These are phyloP conservation scores for Danaus melanippus DNA, from an alignment of 1,140 invertebrate genomes.

Conservation along the genomic window DNA sequence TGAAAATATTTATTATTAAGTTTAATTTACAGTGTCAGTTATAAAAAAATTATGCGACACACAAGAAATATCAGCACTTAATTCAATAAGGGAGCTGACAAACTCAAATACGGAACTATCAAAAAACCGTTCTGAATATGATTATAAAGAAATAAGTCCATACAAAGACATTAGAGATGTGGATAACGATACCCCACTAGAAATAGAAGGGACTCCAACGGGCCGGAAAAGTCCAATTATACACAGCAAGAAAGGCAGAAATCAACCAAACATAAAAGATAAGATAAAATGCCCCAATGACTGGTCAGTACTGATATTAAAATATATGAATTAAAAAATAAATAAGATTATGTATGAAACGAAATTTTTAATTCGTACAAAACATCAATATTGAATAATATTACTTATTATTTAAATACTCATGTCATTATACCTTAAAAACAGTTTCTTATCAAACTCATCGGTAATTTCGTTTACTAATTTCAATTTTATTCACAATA, in stretches of 20 bases:
- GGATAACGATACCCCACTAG: conserved; percentile 38
- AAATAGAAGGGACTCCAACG: conserved; percentile 48
- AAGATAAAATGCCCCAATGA: conserved; percentile 52
- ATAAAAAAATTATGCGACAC: conserved; percentile 46
- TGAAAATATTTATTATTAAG: conserved; percentile 3
- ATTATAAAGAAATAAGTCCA: conserved; percentile 9
- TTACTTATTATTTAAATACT: too few species aligned
- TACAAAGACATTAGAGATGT: conserved; percentile 25
- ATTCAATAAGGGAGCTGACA: conserved; percentile 33
- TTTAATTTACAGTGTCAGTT: conserved; percentile 37
- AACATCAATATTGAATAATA: too few species aligned
- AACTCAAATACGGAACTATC: conserved; percentile 39
- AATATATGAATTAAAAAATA: background rate
- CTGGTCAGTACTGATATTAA: conserved; percentile 33
- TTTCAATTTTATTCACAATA: too few species aligned
- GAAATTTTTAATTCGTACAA: background rate
- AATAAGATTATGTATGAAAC: background rate
- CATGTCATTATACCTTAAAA: too few species aligned
- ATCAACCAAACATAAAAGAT: conserved; percentile 26
- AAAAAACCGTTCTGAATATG: conserved; percentile 4
- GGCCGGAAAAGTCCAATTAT: conserved; percentile 56
- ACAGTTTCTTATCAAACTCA: too few species aligned
- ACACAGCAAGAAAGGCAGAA: conserved; percentile 31
- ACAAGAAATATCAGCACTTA: conserved; percentile 21
- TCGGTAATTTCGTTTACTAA: too few species aligned